Evolutionary conservation across 1,140 invertebrate genomes (phyloP), one percentile per base, ranked within the genome.

Genomic region (Chironomus tepperi): DNA sequence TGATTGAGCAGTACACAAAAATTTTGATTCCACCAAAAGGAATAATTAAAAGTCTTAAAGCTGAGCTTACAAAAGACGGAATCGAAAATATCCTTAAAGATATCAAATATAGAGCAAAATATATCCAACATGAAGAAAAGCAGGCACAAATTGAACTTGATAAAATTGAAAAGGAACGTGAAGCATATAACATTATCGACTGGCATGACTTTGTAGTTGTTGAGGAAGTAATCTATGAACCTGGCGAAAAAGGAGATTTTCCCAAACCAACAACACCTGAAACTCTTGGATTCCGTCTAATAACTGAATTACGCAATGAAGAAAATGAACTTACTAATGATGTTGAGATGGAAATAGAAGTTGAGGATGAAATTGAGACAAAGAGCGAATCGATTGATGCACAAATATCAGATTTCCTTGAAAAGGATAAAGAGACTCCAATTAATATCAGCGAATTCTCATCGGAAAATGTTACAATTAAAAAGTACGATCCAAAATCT

Each of bases 121-220:
- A 97, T 96, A 89, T 95, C 73, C 92, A 93, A 73, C 95, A 98
- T 83, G 94, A 98, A 82, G 95, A 97, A 79, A 89, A 92, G 15
- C 93, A 98, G 79, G 91, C 90, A 74, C 89, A 94, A 79, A 87
- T 95, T 18, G 98, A 99, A 83, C 89, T 93, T 57, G 98, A 99
- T 2, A 34, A 34, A 34, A 34, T 34, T 34, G 24, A 34, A 34
- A 34, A 34, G 24, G 24, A 34, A 83, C 88, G 97, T 84, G 89
- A 98, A 43, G 96, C 97, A 0, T 99, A 99, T 82, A 94, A 96
- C 2, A 94, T 97, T 79, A 98, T 99, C 77, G 98, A 99, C 82
- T 99, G 98, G 98, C 98, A 99, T 81, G 97, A 99, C 84, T 99
- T 99, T 86, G 97, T 99, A 1, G 97, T 99, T 0, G 98, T 99